Evolutionary conservation across 2,113 vertebrate genomes (phyloP), one percentile per base, ranked within the genome.

Genomic region (Microcebus lehilahytsara): DNA sequence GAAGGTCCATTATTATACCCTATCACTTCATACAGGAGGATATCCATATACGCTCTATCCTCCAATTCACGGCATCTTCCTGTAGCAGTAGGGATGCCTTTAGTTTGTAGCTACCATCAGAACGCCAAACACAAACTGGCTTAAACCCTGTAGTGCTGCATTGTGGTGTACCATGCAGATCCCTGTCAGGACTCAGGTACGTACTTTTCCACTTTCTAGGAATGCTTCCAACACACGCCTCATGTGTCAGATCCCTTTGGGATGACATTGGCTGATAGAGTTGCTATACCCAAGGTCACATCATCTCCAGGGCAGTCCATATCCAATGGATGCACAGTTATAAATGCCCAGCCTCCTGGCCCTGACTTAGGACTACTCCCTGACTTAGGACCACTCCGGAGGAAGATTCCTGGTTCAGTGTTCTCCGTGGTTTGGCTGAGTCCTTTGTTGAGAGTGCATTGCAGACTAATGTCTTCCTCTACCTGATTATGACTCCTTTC

Each of bases 131-230:
- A 84, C 49, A 27, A 58, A 58, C 20, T 49, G 37, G 46, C 62
- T 78, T 71, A 22, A 90, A 37, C 17, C 37, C 46, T 51, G 10
- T 42, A 72, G 23, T 42, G 51, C 19, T 30, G 62, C 12, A 23
- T 17, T 56, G 12, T 80, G 19, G n/a, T 42, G 27, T 34, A 86
- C 6, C 23, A 58, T 34, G 58, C 42, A 46, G 58, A 58, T 8
- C 1, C 51, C 10, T 5, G 16, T 67, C 3, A 34, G 9, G 9
- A 58, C 0, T 6, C 2, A 64, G 84, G 6, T 32, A 42, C 4
- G 32, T 20, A n/a, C 16, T 58, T 3, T 83, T 10, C 6, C 23
- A 78, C 5, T 49, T n/a, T 17, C 53, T 80, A 34, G 27, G 32
- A 62, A 74, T 56, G 42, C n/a, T 42, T 14, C 40, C 2, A 77